Evolutionary conservation across 2,113 vertebrate species (phyloP), one percentile per base, ranked within the genome.

Genomic region (Varanus salvator): DNA sequence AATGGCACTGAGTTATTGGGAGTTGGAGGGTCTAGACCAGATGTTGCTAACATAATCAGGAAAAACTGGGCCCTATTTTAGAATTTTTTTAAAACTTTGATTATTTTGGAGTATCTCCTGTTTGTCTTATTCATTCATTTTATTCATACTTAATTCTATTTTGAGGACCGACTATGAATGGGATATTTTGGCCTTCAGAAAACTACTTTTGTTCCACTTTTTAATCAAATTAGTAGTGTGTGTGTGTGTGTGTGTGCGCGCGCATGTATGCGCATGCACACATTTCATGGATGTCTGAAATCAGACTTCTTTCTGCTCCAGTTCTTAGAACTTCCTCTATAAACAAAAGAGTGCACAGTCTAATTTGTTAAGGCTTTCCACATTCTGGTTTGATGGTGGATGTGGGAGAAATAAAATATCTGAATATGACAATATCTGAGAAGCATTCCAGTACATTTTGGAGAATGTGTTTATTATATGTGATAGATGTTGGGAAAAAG

Each of bases 401-500:
- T 66, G 4, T 21, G 85, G 90, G 12, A 23, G 68, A 89, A 80
- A 38, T 82, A 93, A 64, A 64, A 88, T 54, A 38, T 91, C 77
- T 78, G 76, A 75, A 64, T 48, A 38, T 86, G 89, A 85, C 1
- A 34, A 78, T 85, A 2, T 25, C 69, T 64, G 2, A 17, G 21
- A 86, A 76, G 1, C 60, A 14, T 11, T 68, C 77, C 52, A 68
- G 14, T 91, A 3, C 12, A 72, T 82, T 95, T 91, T 80, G 89
- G 15, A 4, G n/a, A 69, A 77, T 3, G 66, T 88, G 50, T 91
- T 1, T 71, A 29, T 83, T 34, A 8, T 44, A 23, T 68, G 34
- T 4, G 8, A 92, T 90, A 15, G 86, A 52, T 87, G 6, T 90
- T 71, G 84, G 80, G 91, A 86, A 74, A 17, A 92, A 69, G 12